Evolutionary conservation across 92 coral and sea anemone genomes (phyloP).

Genomic region (Hydrozoanthus gracilis): DNA sequence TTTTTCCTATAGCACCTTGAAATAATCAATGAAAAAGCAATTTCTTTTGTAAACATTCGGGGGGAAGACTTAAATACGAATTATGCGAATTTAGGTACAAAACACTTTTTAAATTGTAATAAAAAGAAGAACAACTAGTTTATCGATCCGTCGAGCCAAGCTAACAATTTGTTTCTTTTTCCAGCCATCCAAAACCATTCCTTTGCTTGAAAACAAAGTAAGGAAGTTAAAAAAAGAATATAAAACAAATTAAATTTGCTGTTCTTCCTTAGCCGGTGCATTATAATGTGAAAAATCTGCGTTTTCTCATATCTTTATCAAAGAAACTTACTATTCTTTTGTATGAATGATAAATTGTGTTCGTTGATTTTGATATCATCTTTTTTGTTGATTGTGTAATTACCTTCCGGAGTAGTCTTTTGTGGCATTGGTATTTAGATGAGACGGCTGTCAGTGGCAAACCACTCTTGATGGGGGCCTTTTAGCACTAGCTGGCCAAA

Average conservation of each 20-base stretch:
- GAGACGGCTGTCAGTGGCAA: slow-evolving; percentile 48
- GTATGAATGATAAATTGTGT: slow-evolving; percentile 37
- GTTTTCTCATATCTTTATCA: slow-evolving; percentile 22
- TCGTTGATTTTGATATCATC: slow-evolving; percentile 25
- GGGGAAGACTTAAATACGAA: slow-evolving; percentile 6
- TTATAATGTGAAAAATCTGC: background rate
- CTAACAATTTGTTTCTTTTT: background rate
- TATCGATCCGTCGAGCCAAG: background rate
- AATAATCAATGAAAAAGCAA: slow-evolving; percentile 27
- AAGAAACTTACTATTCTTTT: slow-evolving; percentile 14
- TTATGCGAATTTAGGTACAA: background rate
- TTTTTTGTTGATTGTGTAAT: slow-evolving; percentile 44
- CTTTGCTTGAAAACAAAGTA: background rate
- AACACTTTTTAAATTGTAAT: slow-evolving; percentile 21
- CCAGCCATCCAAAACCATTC: background rate
- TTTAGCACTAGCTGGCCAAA: slow-evolving; percentile 39
- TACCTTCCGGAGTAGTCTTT: slow-evolving; percentile 43
- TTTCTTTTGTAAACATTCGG: slow-evolving; percentile 40
- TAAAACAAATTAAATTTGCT: background rate
- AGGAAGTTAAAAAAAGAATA: background rate
- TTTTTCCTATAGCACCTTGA: slow-evolving; percentile 43
- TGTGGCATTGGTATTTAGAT: slow-evolving; percentile 46
- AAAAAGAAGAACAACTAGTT: background rate
- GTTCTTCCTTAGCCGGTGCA: background rate
- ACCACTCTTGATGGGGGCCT: slow-evolving; percentile 27